Evolutionary conservation across 2,797 vertebrate species (phyloP), one percentile per base, ranked within the genome.

Genomic region (Oreonectes daqikongensis): DNA sequence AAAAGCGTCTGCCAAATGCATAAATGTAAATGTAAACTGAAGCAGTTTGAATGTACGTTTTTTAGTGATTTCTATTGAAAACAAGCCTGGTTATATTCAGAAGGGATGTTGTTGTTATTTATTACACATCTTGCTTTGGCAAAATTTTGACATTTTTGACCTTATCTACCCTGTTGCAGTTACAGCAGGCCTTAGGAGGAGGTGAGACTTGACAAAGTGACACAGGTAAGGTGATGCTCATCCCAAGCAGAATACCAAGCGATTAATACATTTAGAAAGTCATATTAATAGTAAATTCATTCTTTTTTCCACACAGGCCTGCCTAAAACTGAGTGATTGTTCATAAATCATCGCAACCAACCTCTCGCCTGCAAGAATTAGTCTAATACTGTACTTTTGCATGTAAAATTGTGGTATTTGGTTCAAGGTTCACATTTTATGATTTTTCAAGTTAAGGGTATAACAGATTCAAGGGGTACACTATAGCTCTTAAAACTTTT

Each of bases 151-250:
- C 24, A 35, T 17, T 0, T 78, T 35, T 75, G 32, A 74, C 3
- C 15, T 66, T 64, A 63, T 72, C 2, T 55, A 48, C 15, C 2
- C 12, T 61, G 59, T 52, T 11, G 6, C 55, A 82, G 80, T 78
- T 35, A 50, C 18, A 22, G 9, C 53, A 28, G 3, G 7, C 61
- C 32, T 11, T 32, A 38, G 52, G 28, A 80, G 42, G 60, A 75
- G 73, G 53, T 76, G 76, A 78, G 67, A 78, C 24, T 18, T 59
- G 30, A 46, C 12, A 46, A 24, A 50, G 10, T 15, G 17, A 72
- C 3, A 64, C n/a, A 32, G 57, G 81, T 82, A 30, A 72, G 72
- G 15, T 79, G 14, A 48, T 30, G 38, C 14, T 69, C 46, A 18
- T 14, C 5, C 52, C 40, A 42, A 42, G 3, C 1, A 60, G 11